Base-by-base conservation (phyloP, 2,888 invertebrate species). In the Trachelus troglodyta region DNA sequence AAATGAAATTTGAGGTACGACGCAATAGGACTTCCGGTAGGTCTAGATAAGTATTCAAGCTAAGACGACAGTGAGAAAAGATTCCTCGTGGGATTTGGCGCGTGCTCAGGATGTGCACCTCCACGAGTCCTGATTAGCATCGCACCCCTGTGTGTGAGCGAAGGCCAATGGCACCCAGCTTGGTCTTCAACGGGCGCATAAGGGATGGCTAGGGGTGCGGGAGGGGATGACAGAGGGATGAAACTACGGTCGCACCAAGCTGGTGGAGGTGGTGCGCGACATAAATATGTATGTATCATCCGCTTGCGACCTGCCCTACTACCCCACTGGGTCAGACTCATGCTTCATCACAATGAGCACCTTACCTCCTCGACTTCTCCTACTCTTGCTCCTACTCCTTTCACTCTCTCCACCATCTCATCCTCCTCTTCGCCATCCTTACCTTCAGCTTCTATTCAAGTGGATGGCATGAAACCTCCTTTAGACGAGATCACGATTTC, bases 241-340 rank as follows among this genome's bases (percentile, higher is more conserved):
- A 12, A 71, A 34, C 71, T 31, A 71, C 33, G 71, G 71, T 71
- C n/a, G 71, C 71, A 56, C 56, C 56, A 56, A 56, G 56, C 71
- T 31, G 71, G 23, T 71, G 71, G 71, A 33, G 85, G 87, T 88
- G 89, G 87, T 88, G 89, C 91, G 90, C 88, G 91, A 87, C 89
- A 91, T 91, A 91, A 91, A 91, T 91, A 90, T 91, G 90, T 91
- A 91, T 74, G 74, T 79, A 79, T 79, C 79, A 79, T 79, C 79
- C 75, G 87, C 84, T 56, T 87, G 88, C 88, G 90, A 90, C 90
- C 90, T 91, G 90, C 90, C 90, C 90, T 88, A 91, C 91, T 91
- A 90, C 87, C 88, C 90, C 89, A 91, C 89, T 91, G 87, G 91
- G 90, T 91, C 91, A 90, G 90, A 91, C 91, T 90, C 91, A 90